Percentiles rank a stretch among this genome's conserved stretches.
phyloP scores from a whole-genome alignment of 2,797 vertebrate genomes.

The Sebastolobus altivelis region DNA sequence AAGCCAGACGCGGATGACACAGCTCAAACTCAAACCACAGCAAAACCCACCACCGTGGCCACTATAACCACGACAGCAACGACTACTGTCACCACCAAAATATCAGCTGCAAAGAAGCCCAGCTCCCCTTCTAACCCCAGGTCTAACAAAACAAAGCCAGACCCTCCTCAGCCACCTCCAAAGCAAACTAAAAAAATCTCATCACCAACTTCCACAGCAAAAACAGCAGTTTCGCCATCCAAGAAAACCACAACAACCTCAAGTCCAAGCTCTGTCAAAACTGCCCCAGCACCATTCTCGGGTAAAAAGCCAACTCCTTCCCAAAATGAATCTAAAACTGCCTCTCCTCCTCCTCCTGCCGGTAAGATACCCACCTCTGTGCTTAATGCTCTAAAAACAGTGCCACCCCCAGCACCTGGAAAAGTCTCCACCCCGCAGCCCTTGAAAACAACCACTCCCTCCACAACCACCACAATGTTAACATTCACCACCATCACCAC shows the following conservation, averaged over 20 bases:
- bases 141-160: slow-evolving; percentile 60
- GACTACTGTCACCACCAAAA: slow-evolving; percentile 37
- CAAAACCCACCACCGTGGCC: slow-evolving; percentile 50
- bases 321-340: slow-evolving; percentile 56
- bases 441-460: slow-evolving; percentile 41
- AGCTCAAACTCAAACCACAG: slow-evolving; percentile 61
- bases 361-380: slow-evolving; percentile 59
- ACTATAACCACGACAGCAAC: slow-evolving; percentile 60
- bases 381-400: slow-evolving; percentile 60
- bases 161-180: slow-evolving; percentile 57
- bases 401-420: slow-evolving; percentile 65
- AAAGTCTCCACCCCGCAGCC: slow-evolving; percentile 51
- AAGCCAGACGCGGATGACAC: slow-evolving; percentile 84
- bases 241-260: slow-evolving; percentile 65
- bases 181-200: slow-evolving; percentile 54
- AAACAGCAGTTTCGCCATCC: slow-evolving; percentile 36
- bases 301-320: slow-evolving; percentile 59
- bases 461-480: slow-evolving; percentile 17
- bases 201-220: slow-evolving; percentile 35
- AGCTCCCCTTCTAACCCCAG: slow-evolving; percentile 31
- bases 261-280: slow-evolving; percentile 59
- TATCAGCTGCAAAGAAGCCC: slow-evolving; percentile 62
- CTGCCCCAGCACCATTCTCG: slow-evolving; percentile 49
- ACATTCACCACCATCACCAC: slow-evolving; percentile 32
- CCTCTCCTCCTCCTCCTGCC: slow-evolving; percentile 39